These are phyloP conservation scores for Acanthococcus lagerstroemiae DNA, from an alignment of 2,888 invertebrate species.

Conservation along the genomic window DNA sequence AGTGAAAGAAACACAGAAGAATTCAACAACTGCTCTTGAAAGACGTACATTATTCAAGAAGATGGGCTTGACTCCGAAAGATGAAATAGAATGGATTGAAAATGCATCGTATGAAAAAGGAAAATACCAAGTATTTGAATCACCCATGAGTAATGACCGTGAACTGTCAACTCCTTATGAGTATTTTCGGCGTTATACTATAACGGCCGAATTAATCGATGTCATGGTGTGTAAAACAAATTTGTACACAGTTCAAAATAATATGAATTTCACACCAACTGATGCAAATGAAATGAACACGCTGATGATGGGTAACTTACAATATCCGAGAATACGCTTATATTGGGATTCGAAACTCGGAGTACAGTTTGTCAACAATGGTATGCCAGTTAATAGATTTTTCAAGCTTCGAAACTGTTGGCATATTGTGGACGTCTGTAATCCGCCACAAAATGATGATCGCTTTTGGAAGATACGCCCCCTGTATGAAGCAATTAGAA, in stretches of 20 bases:
- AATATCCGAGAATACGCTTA: constrained; percentile 35
- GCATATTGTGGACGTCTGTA: constrained; percentile 34
- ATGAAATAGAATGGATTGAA: background rate
- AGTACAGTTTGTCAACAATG: constrained; percentile 33
- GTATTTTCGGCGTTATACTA: constrained; percentile 16
- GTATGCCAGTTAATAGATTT: constrained; percentile 35
- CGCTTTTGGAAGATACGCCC: constrained; percentile 36
- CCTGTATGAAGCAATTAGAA: constrained; percentile 34
- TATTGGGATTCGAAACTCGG: constrained; percentile 35
- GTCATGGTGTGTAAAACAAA: constrained; percentile 20
- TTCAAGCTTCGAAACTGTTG: constrained; percentile 35
- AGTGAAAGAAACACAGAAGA: no score
- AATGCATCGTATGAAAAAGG: background rate
- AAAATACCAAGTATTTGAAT: background rate
- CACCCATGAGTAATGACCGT: background rate
- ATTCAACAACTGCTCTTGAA: no score
- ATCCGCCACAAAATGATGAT: constrained; percentile 21
- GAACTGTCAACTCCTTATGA: background rate
- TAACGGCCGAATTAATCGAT: constrained; percentile 5
- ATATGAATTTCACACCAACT: background rate
- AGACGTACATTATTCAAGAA: no score
- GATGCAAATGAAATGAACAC: constrained; percentile 33
- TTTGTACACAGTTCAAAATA: constrained; percentile 10
- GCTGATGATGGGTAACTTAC: constrained; percentile 36
- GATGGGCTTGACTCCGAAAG: background rate